Evolutionary conservation across 1,140 invertebrate species (phyloP), one percentile per base, ranked within the genome.

Genomic region (Myzus persicae): DNA sequence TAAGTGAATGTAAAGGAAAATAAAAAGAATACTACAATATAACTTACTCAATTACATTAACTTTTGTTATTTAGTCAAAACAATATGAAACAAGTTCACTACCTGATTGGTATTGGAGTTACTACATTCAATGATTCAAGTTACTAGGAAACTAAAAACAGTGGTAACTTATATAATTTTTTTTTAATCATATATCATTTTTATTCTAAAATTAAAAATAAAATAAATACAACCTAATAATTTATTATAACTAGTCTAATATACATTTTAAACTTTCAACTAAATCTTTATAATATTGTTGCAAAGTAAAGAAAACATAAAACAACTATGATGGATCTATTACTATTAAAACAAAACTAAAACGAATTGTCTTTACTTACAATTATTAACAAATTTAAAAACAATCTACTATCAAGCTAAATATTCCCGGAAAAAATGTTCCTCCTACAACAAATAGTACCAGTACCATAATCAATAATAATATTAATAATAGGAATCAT

Each of bases 401-500:
- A 81, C 90, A 91, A 91, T 91, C 44, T 46, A 91, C 59, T 82
- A 91, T 81, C 40, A 91, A 91, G 90, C 90, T 82, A 91, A 48
- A 81, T 81, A 76, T 82, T 9, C 48, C 42, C 26, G 59, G 90
- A 67, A 31, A 76, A 93, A 85, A 84, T 85, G 85, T 93, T 93
- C 76, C 44, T 84, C 91, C 48, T 93, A 84, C 54, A 93, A 93
- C 81, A 92, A 92, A 92, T 92, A 85, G 91, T 84, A 93, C 91
- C 91, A 93, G 46, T 93, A 93, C 76, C 91, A 93, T 93, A 93
- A 85, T 93, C 81, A 84, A 93, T 84, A 93, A 84, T 93, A 93
- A 84, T 93, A 93, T 93, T 93, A 93, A 92, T 92, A 92, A 93
- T 93, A 93, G 91, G 91, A 93, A 93, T 93, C 91, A 93, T 93